Evolutionary conservation across 2,888 invertebrate genomes (phyloP).

Genomic region (Brassicogethes aeneus): DNA sequence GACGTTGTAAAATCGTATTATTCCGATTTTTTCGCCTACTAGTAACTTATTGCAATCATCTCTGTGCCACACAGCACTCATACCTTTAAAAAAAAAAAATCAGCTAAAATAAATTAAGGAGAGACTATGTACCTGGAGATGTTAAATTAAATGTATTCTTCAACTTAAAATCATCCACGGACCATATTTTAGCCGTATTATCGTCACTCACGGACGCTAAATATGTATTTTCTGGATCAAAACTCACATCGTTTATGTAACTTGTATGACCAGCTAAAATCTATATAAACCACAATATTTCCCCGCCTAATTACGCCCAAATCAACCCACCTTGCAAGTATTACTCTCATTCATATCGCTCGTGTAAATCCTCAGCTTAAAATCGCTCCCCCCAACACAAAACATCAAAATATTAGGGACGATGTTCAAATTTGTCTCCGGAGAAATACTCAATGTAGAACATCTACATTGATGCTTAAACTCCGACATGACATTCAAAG

Average conservation of each 20-base stretch:
- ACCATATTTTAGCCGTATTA: slow-evolving; percentile 63
- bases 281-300: too few species aligned
- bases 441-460: slow-evolving; percentile 50
- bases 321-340: slow-evolving; percentile 43
- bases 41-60: slow-evolving; percentile 62
- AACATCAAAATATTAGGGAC: slow-evolving; percentile 50
- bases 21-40: slow-evolving; percentile 67
- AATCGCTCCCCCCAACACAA: slow-evolving; percentile 48
- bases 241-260: slow-evolving; percentile 61
- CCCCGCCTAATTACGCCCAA: slow-evolving; percentile 3
- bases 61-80: slow-evolving; percentile 59
- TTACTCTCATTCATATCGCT: slow-evolving; percentile 46
- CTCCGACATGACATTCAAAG: slow-evolving; percentile 47
- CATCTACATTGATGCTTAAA: slow-evolving; percentile 48
- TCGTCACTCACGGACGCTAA: slow-evolving; percentile 72
- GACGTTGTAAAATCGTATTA: slow-evolving; percentile 64
- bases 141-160: slow-evolving; percentile 52
- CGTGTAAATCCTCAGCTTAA: slow-evolving; percentile 46
- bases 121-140: slow-evolving; percentile 49
- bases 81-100: slow-evolving; percentile 28
- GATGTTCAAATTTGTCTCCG: slow-evolving; percentile 50
- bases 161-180: slow-evolving; percentile 43
- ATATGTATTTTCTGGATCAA: slow-evolving; percentile 58
- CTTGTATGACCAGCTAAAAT: slow-evolving; percentile 55
- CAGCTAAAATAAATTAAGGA: not conserved